A percentile compares a stretch with the other conserved stretches of the same genome.
Evolutionary conservation across 2,888 invertebrate species (phyloP).

Genomic region (Philonicus albiceps): DNA sequence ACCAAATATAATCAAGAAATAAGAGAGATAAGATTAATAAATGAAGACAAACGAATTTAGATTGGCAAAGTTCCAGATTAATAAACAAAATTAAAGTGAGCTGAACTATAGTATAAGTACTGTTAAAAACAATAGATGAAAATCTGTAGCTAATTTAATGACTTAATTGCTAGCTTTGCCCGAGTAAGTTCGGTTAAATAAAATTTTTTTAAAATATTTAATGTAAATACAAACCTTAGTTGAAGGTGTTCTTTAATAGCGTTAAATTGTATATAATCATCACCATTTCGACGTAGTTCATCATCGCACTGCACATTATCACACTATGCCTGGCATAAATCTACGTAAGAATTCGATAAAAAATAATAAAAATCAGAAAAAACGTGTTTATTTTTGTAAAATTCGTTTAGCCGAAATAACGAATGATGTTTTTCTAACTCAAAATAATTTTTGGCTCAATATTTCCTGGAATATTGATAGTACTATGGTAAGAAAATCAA

Average conservation of each 20-base stretch:
- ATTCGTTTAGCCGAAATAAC: slow-evolving; percentile 6
- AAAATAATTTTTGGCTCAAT: slow-evolving; percentile 22
- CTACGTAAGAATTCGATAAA: background rate
- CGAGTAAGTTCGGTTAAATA: background rate
- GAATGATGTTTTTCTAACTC: slow-evolving; percentile 8
- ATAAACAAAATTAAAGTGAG: background rate
- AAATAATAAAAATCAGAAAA: slow-evolving; percentile 2
- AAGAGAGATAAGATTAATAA: no score
- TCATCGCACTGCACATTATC: slow-evolving; percentile 15
- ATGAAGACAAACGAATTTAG: no score
- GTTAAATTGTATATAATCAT: background rate
- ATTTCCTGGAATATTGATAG: slow-evolving; percentile 17
- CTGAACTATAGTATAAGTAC: background rate
- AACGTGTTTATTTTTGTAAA: slow-evolving; percentile 33
- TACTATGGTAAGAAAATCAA: background rate
- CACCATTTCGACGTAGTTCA: background rate
- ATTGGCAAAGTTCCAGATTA: background rate
- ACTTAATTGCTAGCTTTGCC: background rate
- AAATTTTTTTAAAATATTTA: background rate
- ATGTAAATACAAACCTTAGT: background rate
- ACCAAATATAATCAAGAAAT: no score
- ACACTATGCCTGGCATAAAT: slow-evolving; percentile 10
- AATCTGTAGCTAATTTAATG: background rate
- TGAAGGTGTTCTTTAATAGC: background rate
- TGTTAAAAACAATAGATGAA: background rate